Percentiles rank a stretch among this genome's conserved stretches.
phyloP scores from a whole-genome alignment of 2,113 vertebrate genomes.

The Sporophila hypoxantha region DNA sequence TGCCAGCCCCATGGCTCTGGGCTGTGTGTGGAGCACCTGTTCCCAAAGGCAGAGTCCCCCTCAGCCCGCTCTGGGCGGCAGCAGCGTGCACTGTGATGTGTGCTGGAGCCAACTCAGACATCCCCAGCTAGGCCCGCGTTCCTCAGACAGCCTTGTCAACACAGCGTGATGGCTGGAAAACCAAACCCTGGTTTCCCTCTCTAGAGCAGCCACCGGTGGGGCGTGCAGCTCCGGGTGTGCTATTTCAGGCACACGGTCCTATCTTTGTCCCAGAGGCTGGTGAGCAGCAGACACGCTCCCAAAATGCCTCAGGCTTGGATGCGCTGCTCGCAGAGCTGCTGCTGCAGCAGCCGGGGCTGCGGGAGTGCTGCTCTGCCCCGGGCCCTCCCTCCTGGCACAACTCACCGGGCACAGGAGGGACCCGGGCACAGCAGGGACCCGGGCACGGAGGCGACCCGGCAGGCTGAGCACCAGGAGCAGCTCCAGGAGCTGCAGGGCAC shows the following conservation, averaged over 20 bases:
- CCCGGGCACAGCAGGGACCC: not conserved
- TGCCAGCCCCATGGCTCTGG: accelerated
- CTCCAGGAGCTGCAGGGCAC: accelerated
- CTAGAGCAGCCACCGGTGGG: not conserved
- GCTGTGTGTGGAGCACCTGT: accelerated
- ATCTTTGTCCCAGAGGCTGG: not conserved
- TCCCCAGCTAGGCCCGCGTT: not conserved
- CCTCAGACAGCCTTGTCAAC: constrained; percentile 31
- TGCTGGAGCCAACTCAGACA: not conserved
- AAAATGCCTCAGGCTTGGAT: not conserved
- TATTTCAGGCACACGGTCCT: not conserved
- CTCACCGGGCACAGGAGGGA: accelerated
- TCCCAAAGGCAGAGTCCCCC: accelerated
- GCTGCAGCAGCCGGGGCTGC: accelerated
- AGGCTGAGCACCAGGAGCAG: accelerated
- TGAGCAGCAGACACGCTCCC: not conserved
- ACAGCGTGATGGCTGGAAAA: not conserved
- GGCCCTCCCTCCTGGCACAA: accelerated
- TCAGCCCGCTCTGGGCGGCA: accelerated
- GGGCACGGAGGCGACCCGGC: too few species aligned
- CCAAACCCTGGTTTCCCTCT: constrained; percentile 23
- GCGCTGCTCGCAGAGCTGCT: not conserved
- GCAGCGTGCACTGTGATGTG: not conserved
- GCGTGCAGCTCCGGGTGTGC: not conserved
- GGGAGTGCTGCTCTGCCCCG: not conserved